Percentiles rank a stretch among this genome's conserved stretches.
These are phyloP conservation scores for Pterobdella sp. DNA, from an alignment of 2,888 invertebrate species.

Conservation along the genomic window DNA sequence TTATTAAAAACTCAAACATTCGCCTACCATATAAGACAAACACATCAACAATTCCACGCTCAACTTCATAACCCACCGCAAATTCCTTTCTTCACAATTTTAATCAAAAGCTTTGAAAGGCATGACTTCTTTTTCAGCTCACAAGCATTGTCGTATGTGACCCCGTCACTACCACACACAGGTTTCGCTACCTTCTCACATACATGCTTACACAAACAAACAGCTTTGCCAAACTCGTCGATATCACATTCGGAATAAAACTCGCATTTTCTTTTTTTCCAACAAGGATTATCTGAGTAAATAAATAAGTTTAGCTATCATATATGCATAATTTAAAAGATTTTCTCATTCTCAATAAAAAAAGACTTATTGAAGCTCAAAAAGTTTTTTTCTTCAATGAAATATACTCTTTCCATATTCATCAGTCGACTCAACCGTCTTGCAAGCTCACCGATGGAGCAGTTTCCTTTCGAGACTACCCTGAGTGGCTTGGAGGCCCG, in stretches of 20 bases:
- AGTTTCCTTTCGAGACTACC: constrained; percentile 73
- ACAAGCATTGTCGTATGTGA: constrained; percentile 77
- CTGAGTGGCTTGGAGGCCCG: constrained; percentile 62
- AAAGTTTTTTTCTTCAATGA: too few relatives aligned
- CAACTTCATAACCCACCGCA: constrained; percentile 14
- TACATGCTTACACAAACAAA: constrained; percentile 75
- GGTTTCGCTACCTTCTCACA: constrained; percentile 67
- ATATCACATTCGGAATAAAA: constrained; percentile 72
- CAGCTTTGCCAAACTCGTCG: constrained; percentile 71
- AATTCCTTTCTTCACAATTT: constrained; percentile 52
- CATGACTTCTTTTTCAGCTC: constrained; percentile 68
- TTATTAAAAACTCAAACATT: too few relatives aligned
- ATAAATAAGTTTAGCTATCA: too few relatives aligned
- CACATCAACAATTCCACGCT: neutral
- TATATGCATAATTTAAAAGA: too few relatives aligned
- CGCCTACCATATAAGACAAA: too few relatives aligned
- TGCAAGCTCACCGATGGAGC: constrained; percentile 59
- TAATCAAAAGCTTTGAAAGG: constrained; percentile 63
- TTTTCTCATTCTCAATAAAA: too few relatives aligned
- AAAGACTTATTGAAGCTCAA: too few relatives aligned
- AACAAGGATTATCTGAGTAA: constrained; percentile 72
- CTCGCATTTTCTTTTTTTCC: constrained; percentile 64
- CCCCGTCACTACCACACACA: constrained; percentile 78
- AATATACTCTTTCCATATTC: too few relatives aligned
- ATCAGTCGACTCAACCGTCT: too few relatives aligned